These are phyloP conservation scores for Percina caprodes DNA, from an alignment of 2,113 vertebrate species.

Conservation along the genomic window DNA sequence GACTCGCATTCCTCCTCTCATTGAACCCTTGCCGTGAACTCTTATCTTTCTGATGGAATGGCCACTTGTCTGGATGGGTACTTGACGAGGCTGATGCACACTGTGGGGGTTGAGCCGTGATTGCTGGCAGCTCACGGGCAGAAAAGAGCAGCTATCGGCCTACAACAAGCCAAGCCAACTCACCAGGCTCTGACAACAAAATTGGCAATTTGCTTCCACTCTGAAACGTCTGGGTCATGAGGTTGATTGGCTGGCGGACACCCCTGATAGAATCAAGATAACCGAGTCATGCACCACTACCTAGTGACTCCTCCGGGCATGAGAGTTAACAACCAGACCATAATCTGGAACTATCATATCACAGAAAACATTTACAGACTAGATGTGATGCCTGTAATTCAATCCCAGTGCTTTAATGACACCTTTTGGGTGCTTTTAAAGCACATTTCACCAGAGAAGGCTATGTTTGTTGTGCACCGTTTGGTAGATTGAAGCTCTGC, in stretches of 20 bases:
- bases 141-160: constrained; percentile 9
- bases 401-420: constrained; percentile 11
- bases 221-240: constrained; percentile 36
- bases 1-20: constrained; percentile 7
- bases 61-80: constrained; percentile 30
- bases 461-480: constrained; percentile 4
- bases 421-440: not conserved
- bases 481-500: constrained; percentile 12
- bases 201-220: constrained; percentile 55
- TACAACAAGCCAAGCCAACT: constrained; percentile 12
- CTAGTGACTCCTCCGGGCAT: not conserved
- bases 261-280: constrained; percentile 34
- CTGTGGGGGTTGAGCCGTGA: constrained; percentile 4
- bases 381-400: not conserved
- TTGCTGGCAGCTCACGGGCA: constrained; percentile 4
- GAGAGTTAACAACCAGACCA: not conserved
- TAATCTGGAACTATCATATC: not conserved
- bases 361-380: constrained; percentile 4
- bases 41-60: constrained; percentile 7
- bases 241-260: constrained; percentile 38
- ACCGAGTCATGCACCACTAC: not conserved
- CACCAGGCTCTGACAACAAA: constrained; percentile 48
- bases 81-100: constrained; percentile 17
- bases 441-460: not conserved
- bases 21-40: constrained; percentile 25